These are phyloP conservation scores for Saimiri boliviensis DNA, from an alignment of 2,113 vertebrate species.

Conservation along the genomic window DNA sequence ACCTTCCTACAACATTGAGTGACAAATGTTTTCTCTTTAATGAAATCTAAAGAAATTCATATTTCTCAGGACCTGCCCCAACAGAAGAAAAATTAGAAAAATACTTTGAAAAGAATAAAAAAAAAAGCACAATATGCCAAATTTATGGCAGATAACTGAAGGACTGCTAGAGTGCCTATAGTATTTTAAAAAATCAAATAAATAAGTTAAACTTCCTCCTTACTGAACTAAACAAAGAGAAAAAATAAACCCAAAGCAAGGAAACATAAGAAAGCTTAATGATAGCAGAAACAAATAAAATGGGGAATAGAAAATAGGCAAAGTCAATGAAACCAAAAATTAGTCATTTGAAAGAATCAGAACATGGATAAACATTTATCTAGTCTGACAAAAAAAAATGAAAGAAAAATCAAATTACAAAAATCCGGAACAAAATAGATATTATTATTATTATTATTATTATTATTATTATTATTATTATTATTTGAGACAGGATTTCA, in stretches of 20 bases:
- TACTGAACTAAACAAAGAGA: background rate
- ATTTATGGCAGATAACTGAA: background rate
- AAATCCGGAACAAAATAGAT: background rate
- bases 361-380: background rate
- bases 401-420: background rate
- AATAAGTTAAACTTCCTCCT: background rate
- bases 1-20: background rate
- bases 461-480: no score
- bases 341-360: background rate
- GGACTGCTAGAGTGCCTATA: background rate
- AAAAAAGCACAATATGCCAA: background rate
- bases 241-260: background rate
- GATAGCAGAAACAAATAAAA: background rate
- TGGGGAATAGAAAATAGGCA: background rate
- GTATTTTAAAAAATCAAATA: background rate
- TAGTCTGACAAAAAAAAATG: background rate
- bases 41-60: background rate
- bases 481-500: no score
- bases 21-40: background rate
- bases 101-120: background rate
- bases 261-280: background rate
- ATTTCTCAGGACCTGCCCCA: background rate
- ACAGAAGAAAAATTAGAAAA: background rate
- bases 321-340: background rate
- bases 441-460: no score